Conservation (phyloP, 2,888 invertebrate species). For the Bugulina stolonifera region DNA sequence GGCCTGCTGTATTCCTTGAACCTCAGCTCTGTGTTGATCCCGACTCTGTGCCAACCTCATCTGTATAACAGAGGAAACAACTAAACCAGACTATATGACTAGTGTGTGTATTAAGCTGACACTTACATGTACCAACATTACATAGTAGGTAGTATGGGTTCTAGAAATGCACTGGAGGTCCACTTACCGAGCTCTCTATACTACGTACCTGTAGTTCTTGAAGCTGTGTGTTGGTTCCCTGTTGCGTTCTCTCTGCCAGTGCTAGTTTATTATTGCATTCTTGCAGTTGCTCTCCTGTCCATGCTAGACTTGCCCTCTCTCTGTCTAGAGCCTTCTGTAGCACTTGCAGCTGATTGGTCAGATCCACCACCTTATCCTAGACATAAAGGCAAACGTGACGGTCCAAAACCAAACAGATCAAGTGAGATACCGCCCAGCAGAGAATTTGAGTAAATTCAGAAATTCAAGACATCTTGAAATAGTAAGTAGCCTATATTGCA, state of each 20-base stretch:
- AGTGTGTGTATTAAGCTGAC: background rate
- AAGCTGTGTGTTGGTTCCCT: background rate
- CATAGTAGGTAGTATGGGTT: too few relatives aligned
- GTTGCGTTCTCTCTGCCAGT: background rate
- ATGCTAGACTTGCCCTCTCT: background rate
- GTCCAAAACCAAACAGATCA: too few relatives aligned
- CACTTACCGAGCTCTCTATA: too few relatives aligned
- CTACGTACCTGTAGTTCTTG: conserved; percentile 13
- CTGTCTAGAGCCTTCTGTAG: background rate
- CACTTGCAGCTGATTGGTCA: background rate
- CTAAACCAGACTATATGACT: background rate
- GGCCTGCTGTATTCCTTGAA: conserved; percentile 20
- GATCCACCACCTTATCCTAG: background rate
- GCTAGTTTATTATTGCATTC: background rate
- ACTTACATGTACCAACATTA: too few relatives aligned
- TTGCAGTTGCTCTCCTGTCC: background rate
- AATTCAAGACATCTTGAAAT: too few relatives aligned
- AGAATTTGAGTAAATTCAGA: too few relatives aligned
- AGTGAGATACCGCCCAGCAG: too few relatives aligned
- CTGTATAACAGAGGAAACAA: background rate
- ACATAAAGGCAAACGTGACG: too few relatives aligned
- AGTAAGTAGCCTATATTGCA: too few relatives aligned
- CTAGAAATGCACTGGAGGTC: too few relatives aligned
- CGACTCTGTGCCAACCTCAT: background rate
- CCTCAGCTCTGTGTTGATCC: conserved; percentile 19